Evolutionary conservation across 2,888 invertebrate species (phyloP), one percentile per base, ranked within the genome.

Genomic region (Drosophila rellima): DNA sequence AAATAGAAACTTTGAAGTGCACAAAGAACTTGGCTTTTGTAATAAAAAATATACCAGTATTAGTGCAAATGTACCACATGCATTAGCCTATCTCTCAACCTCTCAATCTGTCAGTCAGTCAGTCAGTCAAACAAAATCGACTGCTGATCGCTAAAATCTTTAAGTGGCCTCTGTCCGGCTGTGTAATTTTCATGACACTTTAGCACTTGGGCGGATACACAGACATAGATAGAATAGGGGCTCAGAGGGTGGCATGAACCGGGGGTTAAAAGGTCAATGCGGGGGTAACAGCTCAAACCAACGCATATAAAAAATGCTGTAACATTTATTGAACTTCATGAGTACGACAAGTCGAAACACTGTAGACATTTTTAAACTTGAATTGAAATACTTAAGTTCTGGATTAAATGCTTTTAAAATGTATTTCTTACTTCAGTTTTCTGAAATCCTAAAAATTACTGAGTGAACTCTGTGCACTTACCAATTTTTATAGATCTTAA

Each of bases 101-200:
- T 26, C 7, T 26, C 26, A 26, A 1, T 26, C 26, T 2, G 26
- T 26, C 26, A 26, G 26, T 26, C 35, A 60, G 18, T 26, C 37
- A 42, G 44, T 29, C 44, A 26, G 37, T 64, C 40, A 54, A 45
- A 33, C 35, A 31, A 47, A 39, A 54, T 61, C 60, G 31, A 33
- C 39, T 29, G 42, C 35, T 17, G 40, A 59, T 50, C 50, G 15
- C 59, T 42, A 33, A 15, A 39, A 39, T 33, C 15, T 40, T 63
- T 52, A 39, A 26, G 50, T 17, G 40, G 37, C 18, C 20, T 33
- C 20, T 50, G 65, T 40, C 57, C 44, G 48, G 47, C 65, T 45
- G 51, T 74, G 73, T 62, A 67, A 72, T 62, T 77, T 77, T 72
- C 62, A 77, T 72, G 68, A 67, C 72, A 71, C 63, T 73, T 73